Evolutionary conservation across 2,113 vertebrate genomes (phyloP), one percentile per base, ranked within the genome.

Genomic region (Thalassoma bifasciatum): DNA sequence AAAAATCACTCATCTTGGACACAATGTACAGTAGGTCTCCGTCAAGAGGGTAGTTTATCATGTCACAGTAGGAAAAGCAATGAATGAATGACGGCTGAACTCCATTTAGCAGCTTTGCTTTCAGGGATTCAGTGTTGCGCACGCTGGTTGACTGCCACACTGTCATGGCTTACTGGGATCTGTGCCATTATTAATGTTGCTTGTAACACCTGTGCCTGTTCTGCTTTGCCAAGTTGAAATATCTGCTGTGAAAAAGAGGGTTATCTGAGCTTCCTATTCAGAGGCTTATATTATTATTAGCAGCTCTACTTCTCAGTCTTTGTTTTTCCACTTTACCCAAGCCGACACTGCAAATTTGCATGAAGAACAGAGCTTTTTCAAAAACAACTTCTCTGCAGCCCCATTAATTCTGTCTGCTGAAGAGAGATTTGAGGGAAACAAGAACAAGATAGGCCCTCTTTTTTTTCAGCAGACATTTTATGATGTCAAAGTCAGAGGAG

Each of bases 31-130:
- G 16, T 22, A 26, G 2, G 19, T 11, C 10, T 69, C 77, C 83
- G 70, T 51, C 19, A 42, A 17, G 14, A 11, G 9, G 7, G 50
- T 2, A 60, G 10, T 52, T 36, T 56, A 34, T 57, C 37, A 42
- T 50, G 19, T 56, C 42, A 42, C 51, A 22, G 58, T 12, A 2
- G 23, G 23, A 19, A 16, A 62, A 26, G 26, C 34, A 24, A 38
- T 12, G 36, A 72, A 65, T 68, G 3, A 67, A 63, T n/a, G 22
- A 68, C 52, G 8, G 44, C 34, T 52, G 34, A 44, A 40, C 38
- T 68, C 21, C 34, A 44, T 53, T 64, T 34, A 57, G 22, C 63
- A 59, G 36, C 22, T 52, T 73, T 16, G 19, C 42, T 71, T 75
- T 71, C 57, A 57, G 30, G 36, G 56, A 60, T 5, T n/a, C 50